These are phyloP conservation scores for Achroia grisella DNA, from an alignment of 1,140 invertebrate species.

Conservation along the genomic window DNA sequence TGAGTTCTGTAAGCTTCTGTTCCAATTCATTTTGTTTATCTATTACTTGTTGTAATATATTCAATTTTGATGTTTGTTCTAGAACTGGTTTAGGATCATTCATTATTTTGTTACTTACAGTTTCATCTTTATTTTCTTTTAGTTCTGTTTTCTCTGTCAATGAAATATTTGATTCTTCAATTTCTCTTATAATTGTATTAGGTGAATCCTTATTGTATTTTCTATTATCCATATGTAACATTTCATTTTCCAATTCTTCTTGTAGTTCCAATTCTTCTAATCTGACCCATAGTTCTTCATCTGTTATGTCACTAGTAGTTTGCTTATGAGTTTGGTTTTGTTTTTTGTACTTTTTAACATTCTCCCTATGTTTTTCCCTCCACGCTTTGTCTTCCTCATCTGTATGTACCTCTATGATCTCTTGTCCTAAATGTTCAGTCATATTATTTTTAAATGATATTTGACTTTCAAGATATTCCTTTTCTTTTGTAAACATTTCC, in stretches of 20 bases:
- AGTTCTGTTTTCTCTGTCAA: background rate
- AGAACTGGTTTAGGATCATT: background rate
- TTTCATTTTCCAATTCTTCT: slow-evolving; percentile 67
- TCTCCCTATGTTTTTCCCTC: slow-evolving; percentile 62
- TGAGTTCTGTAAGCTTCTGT: slow-evolving; percentile 63
- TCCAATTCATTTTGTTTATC: slow-evolving; percentile 71
- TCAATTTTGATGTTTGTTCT: slow-evolving; percentile 26
- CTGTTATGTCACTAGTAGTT: slow-evolving; percentile 21
- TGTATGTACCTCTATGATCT: slow-evolving; percentile 76
- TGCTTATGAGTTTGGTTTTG: slow-evolving; percentile 23
- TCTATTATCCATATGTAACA: slow-evolving; percentile 18
- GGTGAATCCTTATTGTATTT: background rate
- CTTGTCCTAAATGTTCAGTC: slow-evolving; percentile 53
- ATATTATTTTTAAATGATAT: slow-evolving; percentile 58
- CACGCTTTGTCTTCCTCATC: slow-evolving; percentile 75
- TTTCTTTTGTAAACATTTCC: slow-evolving; percentile 68
- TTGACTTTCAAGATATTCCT: slow-evolving; percentile 69
- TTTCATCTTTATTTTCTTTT: slow-evolving; percentile 1
- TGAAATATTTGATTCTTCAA: background rate
- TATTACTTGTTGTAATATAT: slow-evolving; percentile 62
- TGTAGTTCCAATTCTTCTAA: slow-evolving; percentile 66
- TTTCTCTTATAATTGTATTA: background rate
- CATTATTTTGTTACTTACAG: background rate
- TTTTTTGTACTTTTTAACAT: slow-evolving; percentile 44
- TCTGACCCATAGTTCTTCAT: slow-evolving; percentile 61